phyloP scores from a whole-genome alignment of 2,113 vertebrate genomes.

The Setophaga petechia region DNA sequence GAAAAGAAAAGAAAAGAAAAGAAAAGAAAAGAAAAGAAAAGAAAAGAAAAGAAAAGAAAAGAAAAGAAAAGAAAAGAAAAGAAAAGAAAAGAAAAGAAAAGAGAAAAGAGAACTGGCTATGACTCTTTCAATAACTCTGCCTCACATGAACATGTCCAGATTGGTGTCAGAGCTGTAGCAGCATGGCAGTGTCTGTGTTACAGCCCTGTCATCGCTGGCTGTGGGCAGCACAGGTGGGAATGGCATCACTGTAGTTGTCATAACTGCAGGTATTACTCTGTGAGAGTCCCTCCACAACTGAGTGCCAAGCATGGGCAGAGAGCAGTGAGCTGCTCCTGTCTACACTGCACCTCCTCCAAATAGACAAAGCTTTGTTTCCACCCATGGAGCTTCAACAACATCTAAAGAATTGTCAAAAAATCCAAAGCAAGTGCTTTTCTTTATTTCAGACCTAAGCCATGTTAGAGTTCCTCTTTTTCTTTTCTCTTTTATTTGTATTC shows the following conservation, averaged over 20 bases:
- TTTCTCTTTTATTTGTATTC: not conserved
- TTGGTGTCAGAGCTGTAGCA: not conserved
- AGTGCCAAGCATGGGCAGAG: not conserved
- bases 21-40: too few relatives aligned
- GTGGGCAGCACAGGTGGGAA: rapidly evolving
- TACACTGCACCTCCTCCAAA: rapidly evolving
- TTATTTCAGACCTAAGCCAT: not conserved
- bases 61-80: rapidly evolving
- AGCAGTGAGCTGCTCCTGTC: not conserved
- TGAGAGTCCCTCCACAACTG: not conserved
- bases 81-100: too few relatives aligned
- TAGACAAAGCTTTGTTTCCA: not conserved
- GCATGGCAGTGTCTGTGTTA: not conserved
- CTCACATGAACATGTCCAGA: not conserved
- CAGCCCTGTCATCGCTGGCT: not conserved
- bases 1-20: too few relatives aligned
- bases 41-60: rapidly evolving
- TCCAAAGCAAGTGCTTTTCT: not conserved
- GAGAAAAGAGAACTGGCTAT: too few relatives aligned
- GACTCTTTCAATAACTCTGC: not conserved
- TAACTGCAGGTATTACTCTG: not conserved
- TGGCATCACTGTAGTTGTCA: rapidly evolving
- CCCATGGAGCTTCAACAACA: not conserved
- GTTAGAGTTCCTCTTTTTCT: not conserved
- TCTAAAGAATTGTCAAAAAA: not conserved